A percentile compares a stretch with the other conserved stretches of the same genome.
These are phyloP conservation scores for Phaedon cochleariae DNA, from an alignment of 2,888 invertebrate species.

Conservation along the genomic window DNA sequence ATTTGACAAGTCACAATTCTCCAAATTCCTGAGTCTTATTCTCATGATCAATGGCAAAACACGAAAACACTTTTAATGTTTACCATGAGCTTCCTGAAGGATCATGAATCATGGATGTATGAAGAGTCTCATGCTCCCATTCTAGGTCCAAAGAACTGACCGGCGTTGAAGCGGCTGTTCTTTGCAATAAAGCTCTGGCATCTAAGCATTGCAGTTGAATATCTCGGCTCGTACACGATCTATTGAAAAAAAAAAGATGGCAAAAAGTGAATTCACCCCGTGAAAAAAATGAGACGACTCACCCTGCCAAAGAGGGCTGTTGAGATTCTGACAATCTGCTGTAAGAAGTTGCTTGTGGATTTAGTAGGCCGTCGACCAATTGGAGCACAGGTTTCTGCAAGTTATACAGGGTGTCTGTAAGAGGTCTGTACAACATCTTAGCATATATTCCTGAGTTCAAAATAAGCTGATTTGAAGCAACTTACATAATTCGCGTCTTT, in stretches of 20 bases:
- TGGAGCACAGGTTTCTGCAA: constrained; percentile 59
- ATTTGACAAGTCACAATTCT: neutral
- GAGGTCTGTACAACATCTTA: no score
- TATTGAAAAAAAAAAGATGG: constrained; percentile 33
- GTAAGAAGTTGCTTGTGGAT: constrained; percentile 55
- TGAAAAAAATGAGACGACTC: constrained; percentile 12
- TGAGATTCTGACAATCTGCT: constrained; percentile 60
- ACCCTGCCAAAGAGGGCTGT: constrained; percentile 20
- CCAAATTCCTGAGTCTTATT: no score
- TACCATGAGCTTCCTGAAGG: constrained; percentile 60
- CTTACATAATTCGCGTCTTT: no score
- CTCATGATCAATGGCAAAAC: no score
- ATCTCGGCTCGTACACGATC: constrained; percentile 61
- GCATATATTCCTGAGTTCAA: no score
- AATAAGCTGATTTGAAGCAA: no score
- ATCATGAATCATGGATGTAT: constrained; percentile 56
- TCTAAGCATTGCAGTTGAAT: constrained; percentile 70
- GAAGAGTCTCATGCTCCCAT: constrained; percentile 73
- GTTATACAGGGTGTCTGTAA: no score
- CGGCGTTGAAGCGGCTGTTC: constrained; percentile 65
- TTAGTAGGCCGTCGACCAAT: constrained; percentile 59
- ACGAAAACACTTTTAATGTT: constrained; percentile 18
- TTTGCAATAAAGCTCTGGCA: constrained; percentile 63
- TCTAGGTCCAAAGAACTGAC: constrained; percentile 75
- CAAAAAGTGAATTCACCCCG: neutral